phyloP scores from a whole-genome alignment of 2,888 invertebrate species.

The Pollenia griseotomentosa region DNA sequence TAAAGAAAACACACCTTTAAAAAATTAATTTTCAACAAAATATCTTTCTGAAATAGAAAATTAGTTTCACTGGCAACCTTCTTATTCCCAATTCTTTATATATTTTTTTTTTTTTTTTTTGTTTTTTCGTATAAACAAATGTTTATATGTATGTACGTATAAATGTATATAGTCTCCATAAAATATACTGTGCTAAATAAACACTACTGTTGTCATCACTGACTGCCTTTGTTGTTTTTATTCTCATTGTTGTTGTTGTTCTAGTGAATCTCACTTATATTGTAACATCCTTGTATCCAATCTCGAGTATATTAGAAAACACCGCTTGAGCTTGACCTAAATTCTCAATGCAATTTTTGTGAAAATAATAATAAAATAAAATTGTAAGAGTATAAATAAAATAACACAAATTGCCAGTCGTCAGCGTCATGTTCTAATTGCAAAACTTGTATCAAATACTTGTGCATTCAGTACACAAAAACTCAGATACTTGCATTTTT shows the following conservation, averaged over 20 bases:
- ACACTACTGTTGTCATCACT: conserved; percentile 75
- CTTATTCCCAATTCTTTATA: background rate
- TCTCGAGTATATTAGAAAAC: conserved; percentile 82
- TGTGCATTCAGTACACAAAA: background rate
- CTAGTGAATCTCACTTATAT: conserved; percentile 61
- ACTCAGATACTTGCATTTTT: background rate
- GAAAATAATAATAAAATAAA: conserved; percentile 49
- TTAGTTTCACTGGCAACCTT: conserved; percentile 27
- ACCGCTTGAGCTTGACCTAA: conserved; percentile 81
- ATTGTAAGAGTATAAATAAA: conserved; percentile 32
- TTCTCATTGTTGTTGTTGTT: conserved; percentile 10
- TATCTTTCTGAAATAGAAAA: too few species aligned
- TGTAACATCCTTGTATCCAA: conserved; percentile 81
- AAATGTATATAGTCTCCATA: background rate
- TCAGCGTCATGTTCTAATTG: conserved; percentile 74
- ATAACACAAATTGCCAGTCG: conserved; percentile 58
- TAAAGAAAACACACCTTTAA: too few species aligned
- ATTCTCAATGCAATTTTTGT: conserved; percentile 76
- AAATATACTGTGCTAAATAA: background rate
- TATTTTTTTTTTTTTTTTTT: background rate
- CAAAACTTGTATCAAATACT: conserved; percentile 51
- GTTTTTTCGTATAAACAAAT: too few species aligned
- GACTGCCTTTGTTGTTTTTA: conserved; percentile 53
- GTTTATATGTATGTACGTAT: background rate
- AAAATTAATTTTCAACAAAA: too few species aligned